phyloP scores from a whole-genome alignment of 1,140 invertebrate species.

The Drosophila pandora region DNA sequence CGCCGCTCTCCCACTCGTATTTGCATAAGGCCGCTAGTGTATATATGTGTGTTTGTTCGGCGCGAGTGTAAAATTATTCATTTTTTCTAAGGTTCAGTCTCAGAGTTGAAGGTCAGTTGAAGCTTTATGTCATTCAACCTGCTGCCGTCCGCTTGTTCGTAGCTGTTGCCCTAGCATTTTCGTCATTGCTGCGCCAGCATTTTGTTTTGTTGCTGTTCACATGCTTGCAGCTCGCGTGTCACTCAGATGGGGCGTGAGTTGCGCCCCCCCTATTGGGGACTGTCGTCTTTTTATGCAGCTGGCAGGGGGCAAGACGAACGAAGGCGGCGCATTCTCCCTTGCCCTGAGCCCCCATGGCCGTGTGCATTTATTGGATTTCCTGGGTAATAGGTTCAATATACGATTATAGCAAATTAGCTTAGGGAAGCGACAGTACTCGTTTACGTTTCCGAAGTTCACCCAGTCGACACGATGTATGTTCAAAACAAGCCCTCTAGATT shows the following conservation, averaged over 20 bases:
- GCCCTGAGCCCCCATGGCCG: conserved; percentile 27
- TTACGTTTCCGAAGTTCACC: not conserved
- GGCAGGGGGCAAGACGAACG: conserved; percentile 1
- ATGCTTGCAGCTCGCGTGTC: conserved; percentile 55
- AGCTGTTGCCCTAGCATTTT: conserved; percentile 61
- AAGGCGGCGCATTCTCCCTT: conserved; percentile 8
- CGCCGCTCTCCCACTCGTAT: conserved; percentile 49
- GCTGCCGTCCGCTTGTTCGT: conserved; percentile 52
- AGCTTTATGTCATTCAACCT: conserved; percentile 84
- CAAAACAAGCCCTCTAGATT: not conserved
- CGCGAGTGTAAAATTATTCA: conserved; percentile 80
- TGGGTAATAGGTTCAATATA: conserved; percentile 64
- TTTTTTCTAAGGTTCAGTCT: conserved; percentile 83
- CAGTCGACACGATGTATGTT: not conserved
- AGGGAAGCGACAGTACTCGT: conserved; percentile 3
- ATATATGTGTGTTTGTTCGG: conserved; percentile 24
- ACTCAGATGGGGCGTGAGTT: conserved; percentile 60
- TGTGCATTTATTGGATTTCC: conserved; percentile 64
- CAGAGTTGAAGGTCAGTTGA: conserved; percentile 83
- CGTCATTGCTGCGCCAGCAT: conserved; percentile 56
- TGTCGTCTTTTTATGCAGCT: not conserved
- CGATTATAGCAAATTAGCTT: conserved; percentile 66
- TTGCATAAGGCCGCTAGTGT: conserved; percentile 19
- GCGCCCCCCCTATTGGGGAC: conserved; percentile 4
- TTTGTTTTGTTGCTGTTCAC: conserved; percentile 38